Conservation (phyloP, 2,797 vertebrate species). For the Hirundo rustica region DNA sequence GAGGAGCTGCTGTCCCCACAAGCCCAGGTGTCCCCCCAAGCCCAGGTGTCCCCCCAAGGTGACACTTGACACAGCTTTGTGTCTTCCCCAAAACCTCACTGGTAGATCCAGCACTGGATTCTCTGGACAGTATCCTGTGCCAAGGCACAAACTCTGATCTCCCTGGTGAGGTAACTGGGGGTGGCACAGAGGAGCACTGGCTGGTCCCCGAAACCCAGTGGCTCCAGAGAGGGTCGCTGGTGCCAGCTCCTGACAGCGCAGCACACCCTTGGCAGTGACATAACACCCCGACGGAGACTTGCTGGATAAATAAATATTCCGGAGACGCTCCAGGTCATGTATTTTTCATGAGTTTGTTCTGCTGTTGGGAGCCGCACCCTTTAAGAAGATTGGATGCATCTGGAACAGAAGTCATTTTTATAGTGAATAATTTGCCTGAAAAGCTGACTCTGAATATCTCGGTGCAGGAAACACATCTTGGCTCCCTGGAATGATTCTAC, state of each 20-base stretch:
- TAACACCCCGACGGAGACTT: fast-evolving
- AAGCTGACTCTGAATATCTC: neutral
- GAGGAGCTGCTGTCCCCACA: fast-evolving
- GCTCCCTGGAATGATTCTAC: neutral
- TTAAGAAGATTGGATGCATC: neutral
- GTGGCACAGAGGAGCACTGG: neutral
- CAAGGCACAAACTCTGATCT: too few species aligned
- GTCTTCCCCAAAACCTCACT: neutral
- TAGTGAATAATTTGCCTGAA: neutral
- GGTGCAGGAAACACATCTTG: neutral
- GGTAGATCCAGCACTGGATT: neutral
- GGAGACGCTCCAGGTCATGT: neutral
- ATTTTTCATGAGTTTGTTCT: neutral
- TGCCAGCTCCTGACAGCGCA: neutral
- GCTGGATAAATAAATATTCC: neutral
- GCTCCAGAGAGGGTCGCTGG: neutral
- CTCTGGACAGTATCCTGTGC: neutral
- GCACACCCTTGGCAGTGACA: fast-evolving
- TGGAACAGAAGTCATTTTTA: neutral
- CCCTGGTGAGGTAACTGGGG: neutral
- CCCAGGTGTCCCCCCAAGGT: fast-evolving
- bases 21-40: too few species aligned
- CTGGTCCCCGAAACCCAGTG: neutral
- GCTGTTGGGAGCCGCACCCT: neutral
- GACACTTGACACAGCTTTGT: fast-evolving